Base-by-base conservation (phyloP, 2,888 invertebrate genomes). In the Agrotis clavis region DNA sequence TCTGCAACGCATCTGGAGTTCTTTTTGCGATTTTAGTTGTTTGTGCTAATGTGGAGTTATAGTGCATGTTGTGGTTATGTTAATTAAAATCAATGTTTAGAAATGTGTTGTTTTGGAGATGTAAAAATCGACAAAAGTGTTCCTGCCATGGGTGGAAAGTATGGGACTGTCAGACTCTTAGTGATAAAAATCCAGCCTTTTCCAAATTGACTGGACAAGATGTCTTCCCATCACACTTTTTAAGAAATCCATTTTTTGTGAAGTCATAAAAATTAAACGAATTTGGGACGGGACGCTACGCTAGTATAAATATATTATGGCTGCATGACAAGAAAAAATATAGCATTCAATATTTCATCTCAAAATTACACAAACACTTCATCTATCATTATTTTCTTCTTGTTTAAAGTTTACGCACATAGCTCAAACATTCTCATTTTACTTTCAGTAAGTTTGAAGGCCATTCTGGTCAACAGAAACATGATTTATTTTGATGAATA, bases 401-500 rank as follows among this genome's bases (percentile, higher is more conserved):
- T 67, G 67, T 80, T 50, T 51, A 74, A 45, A 57, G 60, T 81
- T 67, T 56, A 64, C 51, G 25, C 16, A 30, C 16, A 25, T n/a
- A 70, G 65, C 67, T 67, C 56, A 71, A 70, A 67, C 45, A 81
- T 56, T 53, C 25, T 59, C 75, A 63, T 50, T 60, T 35, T 50
- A 73, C 59, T 64, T 53, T 16, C 18, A 77, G 67, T 41, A 47
- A 56, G 19, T 35, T 59, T 54, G 53, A 35, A 30, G 19, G 53
- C 45, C 50, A 70, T 64, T 54, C 18, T 68, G 79, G 81, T 70
- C 80, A 70, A 62, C 25, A 54, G 16, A 62, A 56, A 41, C 2
- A 30, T 79, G 80, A 79, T 81, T 79, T 72, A 83, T 61, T 76
- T 64, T 48, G 65, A 79, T 75, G 61, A 56, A 41, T 41, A 41